Evolutionary conservation across 2,888 invertebrate genomes (phyloP), one percentile per base, ranked within the genome.

Genomic region (Netelia inedita): DNA sequence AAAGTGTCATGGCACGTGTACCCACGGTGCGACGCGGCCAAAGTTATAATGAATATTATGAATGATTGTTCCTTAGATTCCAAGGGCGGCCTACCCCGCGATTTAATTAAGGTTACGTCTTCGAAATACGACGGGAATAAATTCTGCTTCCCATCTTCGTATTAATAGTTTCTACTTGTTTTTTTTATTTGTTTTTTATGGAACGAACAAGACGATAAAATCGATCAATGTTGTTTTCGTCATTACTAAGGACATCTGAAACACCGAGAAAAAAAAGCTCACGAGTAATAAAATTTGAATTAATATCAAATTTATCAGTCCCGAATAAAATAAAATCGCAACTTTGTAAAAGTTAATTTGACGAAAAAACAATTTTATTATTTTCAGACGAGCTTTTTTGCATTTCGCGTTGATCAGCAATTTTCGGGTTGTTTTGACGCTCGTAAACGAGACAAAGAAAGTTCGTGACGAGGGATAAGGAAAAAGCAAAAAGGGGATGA

Each of bases 391-490:
- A 14, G 46, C 1, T 46, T 11, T 14, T 46, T 46, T 46, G 46
- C 46, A 46, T 46, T 14, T 14, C 2, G 11, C 46, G 46, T 14
- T 46, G 14, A 46, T 1, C 8, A n/a, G 16, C 2, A 10, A 14
- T 6, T 53, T 16, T 28, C 9, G 8, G 35, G 69, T 35, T 69
- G 53, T 69, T 69, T 69, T 69, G 55, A 69, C 28, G 28, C 10
- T 41, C 57, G 63, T 63, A 41, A 65, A 46, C n/a, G 61, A 61
- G 63, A 21, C 69, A 53, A 46, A 74, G 75, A 71, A 61, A 66
- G 16, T n/a, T 14, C 14, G 41, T 21, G 19, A 11, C 46, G 46
- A 55, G 35, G 9, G 53, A 9, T 1, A 50, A 50, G 8, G 16
- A 46, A 23, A 46, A 55, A 53, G 43, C 3, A 11, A 50, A 21